Evolutionary conservation across 2,113 vertebrate genomes (phyloP).

Genomic region (Corythornis madagascariensis): DNA sequence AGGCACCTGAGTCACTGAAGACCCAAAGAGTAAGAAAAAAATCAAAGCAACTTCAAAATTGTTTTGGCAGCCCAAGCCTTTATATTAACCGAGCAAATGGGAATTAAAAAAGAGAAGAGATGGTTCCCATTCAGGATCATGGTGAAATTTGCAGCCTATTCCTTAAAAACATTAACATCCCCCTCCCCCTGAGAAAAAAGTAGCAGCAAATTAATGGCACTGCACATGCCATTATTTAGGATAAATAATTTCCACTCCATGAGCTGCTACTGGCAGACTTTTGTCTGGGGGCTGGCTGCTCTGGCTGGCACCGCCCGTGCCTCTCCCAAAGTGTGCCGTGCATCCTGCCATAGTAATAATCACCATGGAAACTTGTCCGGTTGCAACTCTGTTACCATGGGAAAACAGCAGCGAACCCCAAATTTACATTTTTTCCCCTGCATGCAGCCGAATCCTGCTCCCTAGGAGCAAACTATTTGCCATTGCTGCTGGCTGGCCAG

Average conservation of each 20-base stretch:
- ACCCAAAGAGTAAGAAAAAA: background rate
- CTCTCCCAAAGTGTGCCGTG: constrained; percentile 29
- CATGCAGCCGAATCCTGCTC: background rate
- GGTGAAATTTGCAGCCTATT: background rate
- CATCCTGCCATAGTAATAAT: constrained; percentile 48
- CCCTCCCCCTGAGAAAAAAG: background rate
- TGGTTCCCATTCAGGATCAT: background rate
- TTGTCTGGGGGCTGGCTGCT: background rate
- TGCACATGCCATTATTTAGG: background rate
- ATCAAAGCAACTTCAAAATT: background rate
- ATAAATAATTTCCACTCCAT: background rate
- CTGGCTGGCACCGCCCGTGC: rapidly evolving
- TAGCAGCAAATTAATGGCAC: background rate
- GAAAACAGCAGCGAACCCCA: constrained; percentile 41
- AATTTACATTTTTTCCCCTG: constrained; percentile 41
- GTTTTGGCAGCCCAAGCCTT: background rate
- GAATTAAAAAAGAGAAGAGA: background rate
- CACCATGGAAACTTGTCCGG: constrained; percentile 71
- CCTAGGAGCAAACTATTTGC: background rate
- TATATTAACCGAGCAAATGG: background rate
- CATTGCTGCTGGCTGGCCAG: rapidly evolving
- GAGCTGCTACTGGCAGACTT: background rate
- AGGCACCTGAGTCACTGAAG: background rate
- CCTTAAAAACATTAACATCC: background rate
- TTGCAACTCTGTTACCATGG: constrained; percentile 71